A percentile compares a stretch with the other conserved stretches of the same genome.
Conservation (phyloP, 2,113 vertebrate genomes). For the Rhynchopsitta pachyrhyncha region DNA sequence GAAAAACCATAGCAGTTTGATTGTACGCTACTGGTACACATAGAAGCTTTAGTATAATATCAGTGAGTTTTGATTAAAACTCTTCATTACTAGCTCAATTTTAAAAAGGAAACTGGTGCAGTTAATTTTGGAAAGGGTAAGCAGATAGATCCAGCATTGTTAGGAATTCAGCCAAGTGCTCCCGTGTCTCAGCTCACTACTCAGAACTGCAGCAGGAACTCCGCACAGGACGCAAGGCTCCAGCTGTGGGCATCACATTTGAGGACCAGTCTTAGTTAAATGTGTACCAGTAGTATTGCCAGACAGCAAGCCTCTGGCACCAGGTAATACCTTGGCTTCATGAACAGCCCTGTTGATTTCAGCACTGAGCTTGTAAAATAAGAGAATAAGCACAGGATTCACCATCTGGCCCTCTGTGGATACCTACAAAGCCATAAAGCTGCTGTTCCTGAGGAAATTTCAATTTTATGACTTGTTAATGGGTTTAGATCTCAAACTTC, state of each 20-base stretch:
- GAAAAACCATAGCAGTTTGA: neutral
- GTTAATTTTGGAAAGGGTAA: neutral
- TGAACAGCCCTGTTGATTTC: neutral
- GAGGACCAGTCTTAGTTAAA: neutral
- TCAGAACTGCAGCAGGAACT: neutral
- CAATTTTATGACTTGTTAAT: slow-evolving; percentile 21
- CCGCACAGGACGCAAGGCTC: neutral
- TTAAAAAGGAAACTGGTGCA: neutral
- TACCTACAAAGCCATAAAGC: neutral
- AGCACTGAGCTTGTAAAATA: neutral
- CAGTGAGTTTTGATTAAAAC: neutral
- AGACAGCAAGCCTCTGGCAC: neutral
- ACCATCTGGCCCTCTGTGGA: neutral
- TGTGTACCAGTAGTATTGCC: neutral
- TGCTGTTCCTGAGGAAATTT: neutral
- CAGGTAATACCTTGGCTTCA: neutral
- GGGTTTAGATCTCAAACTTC: neutral
- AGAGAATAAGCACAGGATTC: neutral
- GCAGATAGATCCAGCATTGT: neutral
- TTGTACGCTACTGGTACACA: too few species aligned
- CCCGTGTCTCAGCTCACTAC: neutral
- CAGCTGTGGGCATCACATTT: neutral
- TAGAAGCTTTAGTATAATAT: neutral
- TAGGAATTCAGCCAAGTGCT: neutral
- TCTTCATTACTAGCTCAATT: neutral